phyloP scores from a whole-genome alignment of 2,797 vertebrate genomes.

The Somateria mollissima region DNA sequence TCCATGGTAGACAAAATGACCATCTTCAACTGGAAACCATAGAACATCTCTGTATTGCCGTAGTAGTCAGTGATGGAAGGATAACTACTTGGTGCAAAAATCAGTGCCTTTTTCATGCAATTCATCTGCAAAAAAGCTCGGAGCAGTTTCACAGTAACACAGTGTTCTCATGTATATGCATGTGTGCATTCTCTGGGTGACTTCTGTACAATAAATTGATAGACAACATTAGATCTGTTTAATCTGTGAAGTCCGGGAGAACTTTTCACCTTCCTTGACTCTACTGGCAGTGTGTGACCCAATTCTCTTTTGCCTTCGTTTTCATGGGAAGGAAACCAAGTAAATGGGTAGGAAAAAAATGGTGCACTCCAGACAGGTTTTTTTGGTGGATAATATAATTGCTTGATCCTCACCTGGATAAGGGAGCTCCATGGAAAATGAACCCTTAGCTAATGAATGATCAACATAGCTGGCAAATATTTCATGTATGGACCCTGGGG shows the following conservation, averaged over 20 bases:
- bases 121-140: neutral
- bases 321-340: neutral
- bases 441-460: neutral
- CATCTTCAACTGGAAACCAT: neutral
- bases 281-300: neutral
- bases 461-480: neutral
- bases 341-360: neutral
- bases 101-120: neutral
- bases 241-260: neutral
- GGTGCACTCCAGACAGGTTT: neutral
- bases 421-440: neutral
- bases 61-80: neutral
- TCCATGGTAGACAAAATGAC: neutral
- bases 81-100: neutral
- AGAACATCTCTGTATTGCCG: neutral
- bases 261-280: neutral
- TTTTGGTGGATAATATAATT: neutral
- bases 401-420: neutral
- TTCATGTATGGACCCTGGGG: neutral
- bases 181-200: neutral
- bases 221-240: neutral
- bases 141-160: neutral
- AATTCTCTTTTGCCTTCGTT: neutral
- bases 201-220: neutral
- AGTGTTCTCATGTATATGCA: neutral